These are phyloP conservation scores for Manduca sexta DNA, from an alignment of 1,140 invertebrate species.

Conservation along the genomic window DNA sequence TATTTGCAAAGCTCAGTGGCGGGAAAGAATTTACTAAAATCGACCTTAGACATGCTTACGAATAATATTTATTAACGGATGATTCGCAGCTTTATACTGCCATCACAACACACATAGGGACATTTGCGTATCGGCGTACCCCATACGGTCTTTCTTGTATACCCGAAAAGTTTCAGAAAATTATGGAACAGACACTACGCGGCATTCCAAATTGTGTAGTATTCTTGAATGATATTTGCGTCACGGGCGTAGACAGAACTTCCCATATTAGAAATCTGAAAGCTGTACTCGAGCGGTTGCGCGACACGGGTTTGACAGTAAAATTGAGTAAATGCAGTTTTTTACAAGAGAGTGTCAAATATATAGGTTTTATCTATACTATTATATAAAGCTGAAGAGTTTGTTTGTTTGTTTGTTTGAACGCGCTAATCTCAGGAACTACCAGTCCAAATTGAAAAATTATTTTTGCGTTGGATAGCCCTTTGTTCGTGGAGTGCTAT, in stretches of 20 bases:
- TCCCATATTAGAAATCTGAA: conserved; percentile 16
- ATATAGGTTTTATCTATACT: conserved; percentile 8
- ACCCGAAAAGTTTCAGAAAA: conserved; percentile 22
- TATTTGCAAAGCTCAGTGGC: conserved; percentile 16
- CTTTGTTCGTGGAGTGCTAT: no score
- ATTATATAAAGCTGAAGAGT: no score
- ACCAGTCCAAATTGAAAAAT: no score
- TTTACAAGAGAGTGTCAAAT: conserved; percentile 1
- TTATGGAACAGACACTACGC: conserved; percentile 19
- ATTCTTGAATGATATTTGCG: conserved; percentile 34
- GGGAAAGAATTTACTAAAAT: conserved; percentile 27
- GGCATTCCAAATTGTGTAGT: conserved; percentile 17
- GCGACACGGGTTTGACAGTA: conserved; percentile 4
- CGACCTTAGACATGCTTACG: conserved; percentile 26
- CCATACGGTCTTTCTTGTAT: conserved; percentile 16
- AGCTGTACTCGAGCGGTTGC: conserved; percentile 18
- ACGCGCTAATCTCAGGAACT: no score
- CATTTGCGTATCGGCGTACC: conserved; percentile 17
- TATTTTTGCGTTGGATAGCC: no score
- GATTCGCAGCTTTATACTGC: conserved; percentile 25
- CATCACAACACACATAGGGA: conserved; percentile 19
- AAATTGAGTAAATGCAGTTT: conserved; percentile 6
- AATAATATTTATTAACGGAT: conserved; percentile 23
- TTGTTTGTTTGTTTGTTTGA: no score
- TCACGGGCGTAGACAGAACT: conserved; percentile 18